Percentiles rank a stretch among this genome's conserved stretches.
Evolutionary conservation across 1,140 invertebrate species (phyloP).

Genomic region (Mylabris phalerata): DNA sequence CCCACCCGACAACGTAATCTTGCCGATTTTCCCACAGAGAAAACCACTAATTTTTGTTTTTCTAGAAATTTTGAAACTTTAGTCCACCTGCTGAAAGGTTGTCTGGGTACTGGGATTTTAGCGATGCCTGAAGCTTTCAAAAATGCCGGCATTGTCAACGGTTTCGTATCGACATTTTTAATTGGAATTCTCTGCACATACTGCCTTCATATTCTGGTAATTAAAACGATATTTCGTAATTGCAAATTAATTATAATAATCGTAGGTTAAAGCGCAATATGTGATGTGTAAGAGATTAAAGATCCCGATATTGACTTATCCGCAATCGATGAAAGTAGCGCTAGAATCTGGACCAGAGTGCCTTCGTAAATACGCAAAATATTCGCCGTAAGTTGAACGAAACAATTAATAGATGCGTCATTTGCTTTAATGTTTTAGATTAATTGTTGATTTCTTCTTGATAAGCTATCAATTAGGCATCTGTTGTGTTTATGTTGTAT

Average conservation of each 20-base stretch:
- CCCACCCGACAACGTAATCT: conserved; percentile 41
- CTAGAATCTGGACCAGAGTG: conserved; percentile 51
- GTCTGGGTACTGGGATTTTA: conserved; percentile 67
- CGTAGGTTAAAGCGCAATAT: conserved; percentile 40
- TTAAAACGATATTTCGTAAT: conserved; percentile 9
- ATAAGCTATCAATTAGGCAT: conserved; percentile 80
- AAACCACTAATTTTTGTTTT: conserved; percentile 23
- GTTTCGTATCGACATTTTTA: conserved; percentile 51
- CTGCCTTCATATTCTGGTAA: conserved; percentile 62
- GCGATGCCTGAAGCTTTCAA: conserved; percentile 69
- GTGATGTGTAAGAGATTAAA: conserved; percentile 37
- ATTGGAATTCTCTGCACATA: conserved; percentile 62
- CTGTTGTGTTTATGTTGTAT: conserved; percentile 83
- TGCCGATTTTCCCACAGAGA: not conserved
- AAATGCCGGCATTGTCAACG: conserved; percentile 60
- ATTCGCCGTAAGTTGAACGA: conserved; percentile 44
- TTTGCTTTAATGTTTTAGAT: conserved; percentile 39
- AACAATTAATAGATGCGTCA: not conserved
- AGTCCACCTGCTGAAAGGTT: conserved; percentile 60
- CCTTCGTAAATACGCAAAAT: conserved; percentile 49
- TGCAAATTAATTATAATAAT: not conserved
- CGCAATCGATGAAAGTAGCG: conserved; percentile 56
- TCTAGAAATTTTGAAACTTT: conserved; percentile 56
- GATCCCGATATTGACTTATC: conserved; percentile 48
- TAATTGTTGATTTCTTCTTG: conserved; percentile 61